Evolutionary conservation across 2,797 vertebrate genomes (phyloP), one percentile per base, ranked within the genome.

Genomic region (Diglossa cyanea): DNA sequence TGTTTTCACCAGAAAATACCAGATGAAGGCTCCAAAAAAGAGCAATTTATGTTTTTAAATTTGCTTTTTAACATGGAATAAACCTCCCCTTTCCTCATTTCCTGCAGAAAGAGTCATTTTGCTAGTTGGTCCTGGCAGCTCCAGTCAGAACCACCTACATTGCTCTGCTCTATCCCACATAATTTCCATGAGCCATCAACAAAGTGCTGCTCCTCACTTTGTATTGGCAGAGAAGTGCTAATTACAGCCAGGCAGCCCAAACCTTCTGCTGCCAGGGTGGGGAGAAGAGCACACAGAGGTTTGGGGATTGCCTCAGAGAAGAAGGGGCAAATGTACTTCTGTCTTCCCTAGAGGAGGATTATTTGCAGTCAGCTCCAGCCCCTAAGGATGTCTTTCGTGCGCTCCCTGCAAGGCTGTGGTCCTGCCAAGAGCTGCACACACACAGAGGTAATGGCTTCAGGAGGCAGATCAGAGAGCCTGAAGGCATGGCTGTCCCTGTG

Each of bases 121-220:
- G 20, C 28, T 86, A 81, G 61, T 44, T 91, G 71, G 79, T 77
- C 61, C 95, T 93, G 92, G 83, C 75, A 90, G 72, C 55, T 96
- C 42, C 39, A 67, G 54, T 70, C 51, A 72, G 91, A 95, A 77
- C 50, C 50, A 91, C 85, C 95, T 87, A 93, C 78, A 61, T 80
- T 51, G 33, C 44, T 90, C 78, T 81, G 44, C 73, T 90, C 42
- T 94, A 55, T 67, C 61, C 82, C 66, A 71, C 60, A 50, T 63
- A 65, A 83, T 92, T 94, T 94, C 81, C 53, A 83, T 33, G 53
- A 93, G 21, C 90, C 48, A 81, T 72, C 73, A 88, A 68, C 74
- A 88, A 70, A 96, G 66, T 54, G 37, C 48, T 87, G 37, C 62
- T 95, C 71, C 66, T 86, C 26, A n/a, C 72, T 94, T 92, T 81